phyloP scores from a whole-genome alignment of 2,113 vertebrate species.

The Microtus montanus region DNA sequence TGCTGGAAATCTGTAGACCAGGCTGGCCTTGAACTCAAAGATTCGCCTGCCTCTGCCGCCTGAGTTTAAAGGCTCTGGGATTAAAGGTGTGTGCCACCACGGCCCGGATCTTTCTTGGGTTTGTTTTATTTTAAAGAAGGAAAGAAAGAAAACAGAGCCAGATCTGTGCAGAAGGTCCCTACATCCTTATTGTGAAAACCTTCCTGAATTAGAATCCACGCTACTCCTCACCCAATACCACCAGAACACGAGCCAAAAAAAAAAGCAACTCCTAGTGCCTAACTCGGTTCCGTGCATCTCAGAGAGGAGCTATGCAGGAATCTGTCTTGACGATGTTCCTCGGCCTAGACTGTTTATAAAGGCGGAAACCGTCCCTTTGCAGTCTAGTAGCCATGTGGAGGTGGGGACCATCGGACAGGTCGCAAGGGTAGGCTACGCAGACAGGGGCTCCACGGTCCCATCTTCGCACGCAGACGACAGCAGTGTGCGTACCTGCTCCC shows the following conservation, averaged over 20 bases:
- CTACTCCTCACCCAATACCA: no score
- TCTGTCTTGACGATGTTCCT: not conserved
- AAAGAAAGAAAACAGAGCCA: not conserved
- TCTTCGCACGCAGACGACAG: accelerated
- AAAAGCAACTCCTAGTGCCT: not conserved
- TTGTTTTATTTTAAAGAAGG: not conserved
- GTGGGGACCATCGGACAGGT: not conserved
- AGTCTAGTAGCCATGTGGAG: not conserved
- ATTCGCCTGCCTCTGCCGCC: not conserved
- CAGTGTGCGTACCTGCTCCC: not conserved
- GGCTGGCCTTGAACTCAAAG: not conserved
- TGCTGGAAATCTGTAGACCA: not conserved
- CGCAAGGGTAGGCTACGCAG: not conserved
- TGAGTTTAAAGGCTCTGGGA: not conserved
- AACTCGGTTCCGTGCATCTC: not conserved
- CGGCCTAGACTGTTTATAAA: not conserved
- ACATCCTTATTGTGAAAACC: not conserved
- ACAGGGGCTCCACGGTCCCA: not conserved
- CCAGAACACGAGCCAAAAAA: no score
- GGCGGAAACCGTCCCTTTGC: not conserved
- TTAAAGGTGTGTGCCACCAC: not conserved
- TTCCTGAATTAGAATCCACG: not conserved
- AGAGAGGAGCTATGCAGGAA: not conserved
- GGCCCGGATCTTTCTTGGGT: not conserved
- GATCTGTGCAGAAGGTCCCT: no score